Conservation (phyloP, 2,113 vertebrate genomes). For the Alosa alosa region DNA sequence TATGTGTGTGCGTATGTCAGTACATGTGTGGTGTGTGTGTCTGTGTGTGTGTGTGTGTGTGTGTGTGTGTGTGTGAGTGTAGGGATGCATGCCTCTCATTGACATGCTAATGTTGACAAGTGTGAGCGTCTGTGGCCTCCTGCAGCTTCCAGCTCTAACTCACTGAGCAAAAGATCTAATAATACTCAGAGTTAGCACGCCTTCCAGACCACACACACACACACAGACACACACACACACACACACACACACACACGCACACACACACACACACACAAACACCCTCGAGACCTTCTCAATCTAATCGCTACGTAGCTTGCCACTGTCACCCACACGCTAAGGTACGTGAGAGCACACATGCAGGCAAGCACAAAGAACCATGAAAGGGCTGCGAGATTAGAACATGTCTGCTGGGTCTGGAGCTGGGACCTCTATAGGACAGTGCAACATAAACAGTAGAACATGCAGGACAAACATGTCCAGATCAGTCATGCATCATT, state of each 20-base stretch:
- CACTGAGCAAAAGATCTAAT: constrained; percentile 53
- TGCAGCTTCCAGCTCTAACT: constrained; percentile 26
- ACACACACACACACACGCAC: constrained; percentile 13
- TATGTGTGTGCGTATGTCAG: constrained; percentile 12
- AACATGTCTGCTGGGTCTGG: background rate
- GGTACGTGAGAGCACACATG: background rate
- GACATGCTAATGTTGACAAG: constrained; percentile 21
- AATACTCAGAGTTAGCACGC: constrained; percentile 28
- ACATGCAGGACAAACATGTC: background rate
- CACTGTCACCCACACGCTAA: background rate
- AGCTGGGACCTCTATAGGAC: background rate
- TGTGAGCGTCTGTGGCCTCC: constrained; percentile 9
- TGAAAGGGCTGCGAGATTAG: background rate
- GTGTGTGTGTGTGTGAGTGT: background rate
- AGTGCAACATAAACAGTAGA: background rate
- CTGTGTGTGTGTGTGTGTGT: background rate
- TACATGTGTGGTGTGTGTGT: too few relatives aligned
- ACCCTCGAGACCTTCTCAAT: constrained; percentile 9
- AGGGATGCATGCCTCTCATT: constrained; percentile 19
- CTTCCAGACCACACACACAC: constrained; percentile 30
- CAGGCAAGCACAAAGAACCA: background rate
- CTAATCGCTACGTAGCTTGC: background rate
- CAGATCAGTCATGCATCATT: background rate
- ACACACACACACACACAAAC: constrained; percentile 11
- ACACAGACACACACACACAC: constrained; percentile 17